Evolutionary conservation across 2,113 vertebrate species (phyloP), one percentile per base, ranked within the genome.

Genomic region (Ciconia maguari): DNA sequence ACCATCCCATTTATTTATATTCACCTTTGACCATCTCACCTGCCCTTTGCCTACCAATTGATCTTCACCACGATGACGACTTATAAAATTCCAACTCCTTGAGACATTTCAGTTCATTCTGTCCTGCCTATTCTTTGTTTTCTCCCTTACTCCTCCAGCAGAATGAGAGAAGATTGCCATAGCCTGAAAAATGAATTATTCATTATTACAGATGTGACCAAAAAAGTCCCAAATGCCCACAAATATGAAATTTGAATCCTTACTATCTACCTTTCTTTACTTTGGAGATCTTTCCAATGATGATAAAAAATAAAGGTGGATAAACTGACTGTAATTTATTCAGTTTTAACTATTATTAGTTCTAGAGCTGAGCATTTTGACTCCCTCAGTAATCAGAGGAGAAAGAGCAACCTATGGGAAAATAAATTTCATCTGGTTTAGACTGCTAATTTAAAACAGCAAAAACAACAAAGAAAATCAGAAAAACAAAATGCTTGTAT

Each of bases 11-110:
- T 94, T 96, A 95, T 94, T 95, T 97, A 96, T 92, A 89, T 49
- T 89, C 95, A 96, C 95, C 95, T 96, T 96, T 97, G 96, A 96
- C 94, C 91, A 85, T 16, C 75, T 95, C 82, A 74, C 44, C 66
- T 93, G 84, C 87, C 93, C 90, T 97, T 94, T 96, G 84, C 54
- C 78, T 87, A 72, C 81, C 64, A 91, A 96, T 97, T 82, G 13
- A 69, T 96, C 94, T 95, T 94, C 66, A 60, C 70, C n/a, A 19
- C 38, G 9, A 38, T 26, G 74, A 91, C 82, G 87, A 93, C 90
- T 91, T 95, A 83, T 65, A 91, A 93, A 97, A 96, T 88, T 91
- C 54, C 62, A 80, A 1, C 44, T 83, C 26, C 57, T 75, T 62
- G 30, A 85, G 70, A 80, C 11, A 6, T 81, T 96, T 93, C 54